Conservation (phyloP, 2,113 vertebrate species). For the Pseudolaguvia tuberculata region DNA sequence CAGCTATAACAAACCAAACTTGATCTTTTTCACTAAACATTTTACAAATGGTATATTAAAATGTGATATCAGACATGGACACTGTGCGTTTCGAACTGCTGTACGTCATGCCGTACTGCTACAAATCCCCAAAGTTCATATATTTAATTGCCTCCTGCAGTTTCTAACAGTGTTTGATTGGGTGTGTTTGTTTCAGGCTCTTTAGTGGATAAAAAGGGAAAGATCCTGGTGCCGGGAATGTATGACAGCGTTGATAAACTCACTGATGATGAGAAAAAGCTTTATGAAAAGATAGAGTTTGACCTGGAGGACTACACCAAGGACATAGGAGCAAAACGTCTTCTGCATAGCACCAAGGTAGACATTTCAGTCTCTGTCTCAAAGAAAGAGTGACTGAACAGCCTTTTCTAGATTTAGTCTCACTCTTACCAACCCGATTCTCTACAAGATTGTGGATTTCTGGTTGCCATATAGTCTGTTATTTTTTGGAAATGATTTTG, state of each 20-base stretch:
- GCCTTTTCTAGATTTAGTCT: too few species aligned
- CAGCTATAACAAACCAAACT: too few species aligned
- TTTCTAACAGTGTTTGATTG: neutral
- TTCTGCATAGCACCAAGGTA: constrained; percentile 82
- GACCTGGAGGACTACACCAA: constrained; percentile 81
- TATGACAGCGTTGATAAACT: constrained; percentile 75
- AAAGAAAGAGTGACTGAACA: too few species aligned
- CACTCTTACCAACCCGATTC: too few species aligned
- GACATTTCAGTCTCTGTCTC: neutral
- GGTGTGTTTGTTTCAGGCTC: constrained; percentile 62
- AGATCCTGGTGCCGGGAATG: constrained; percentile 81
- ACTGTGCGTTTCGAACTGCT: neutral
- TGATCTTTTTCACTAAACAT: too few species aligned
- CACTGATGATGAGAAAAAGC: constrained; percentile 74
- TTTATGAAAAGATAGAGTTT: constrained; percentile 91
- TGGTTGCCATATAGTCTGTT: too few species aligned
- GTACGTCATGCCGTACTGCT: neutral
- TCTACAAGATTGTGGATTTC: too few species aligned
- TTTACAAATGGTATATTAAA: too few species aligned
- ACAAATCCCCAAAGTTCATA: too few species aligned
- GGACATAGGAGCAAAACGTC: constrained; percentile 73
- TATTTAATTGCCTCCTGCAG: too few species aligned
- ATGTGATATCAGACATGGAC: too few species aligned
- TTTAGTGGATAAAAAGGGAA: constrained; percentile 76
- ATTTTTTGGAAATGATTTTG: too few species aligned